Conservation (phyloP, 2,113 vertebrate species). For the Hippoglossus stenolepis region DNA sequence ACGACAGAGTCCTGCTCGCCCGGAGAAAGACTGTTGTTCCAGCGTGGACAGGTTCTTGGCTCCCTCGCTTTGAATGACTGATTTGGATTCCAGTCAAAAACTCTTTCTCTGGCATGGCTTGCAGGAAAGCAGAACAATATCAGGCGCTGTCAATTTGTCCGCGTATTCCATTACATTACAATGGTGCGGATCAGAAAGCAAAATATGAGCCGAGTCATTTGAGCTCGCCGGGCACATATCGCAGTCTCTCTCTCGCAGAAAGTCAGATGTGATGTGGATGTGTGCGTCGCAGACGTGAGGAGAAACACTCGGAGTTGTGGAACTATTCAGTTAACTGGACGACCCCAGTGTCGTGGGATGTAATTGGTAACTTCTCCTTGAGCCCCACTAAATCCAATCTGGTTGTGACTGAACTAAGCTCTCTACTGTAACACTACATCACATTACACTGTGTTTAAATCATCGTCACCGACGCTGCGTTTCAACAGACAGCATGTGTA, state of each 20-base stretch:
- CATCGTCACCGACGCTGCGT: no score
- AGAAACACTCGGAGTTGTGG: constrained; percentile 7
- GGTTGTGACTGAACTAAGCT: no score
- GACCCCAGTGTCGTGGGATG: no score
- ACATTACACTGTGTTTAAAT: no score
- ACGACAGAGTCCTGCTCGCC: constrained; percentile 69
- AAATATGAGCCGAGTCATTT: constrained; percentile 61
- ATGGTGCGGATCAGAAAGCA: constrained; percentile 44
- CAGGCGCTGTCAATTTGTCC: constrained; percentile 62
- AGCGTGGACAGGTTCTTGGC: constrained; percentile 76
- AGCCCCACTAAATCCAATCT: no score
- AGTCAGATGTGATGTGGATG: constrained; percentile 9
- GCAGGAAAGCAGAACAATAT: constrained; percentile 68
- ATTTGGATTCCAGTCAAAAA: constrained; percentile 71
- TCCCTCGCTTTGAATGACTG: constrained; percentile 66
- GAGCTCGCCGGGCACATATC: constrained; percentile 42
- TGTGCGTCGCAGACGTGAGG: background rate
- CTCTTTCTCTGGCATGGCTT: constrained; percentile 53
- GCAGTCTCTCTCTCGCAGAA: constrained; percentile 12
- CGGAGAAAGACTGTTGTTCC: constrained; percentile 70
- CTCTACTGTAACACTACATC: no score
- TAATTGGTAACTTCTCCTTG: no score
- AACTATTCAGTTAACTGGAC: background rate
- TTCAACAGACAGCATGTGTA: no score
- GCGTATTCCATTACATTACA: constrained; percentile 59